Base-by-base conservation (phyloP, 2,888 invertebrate genomes). In the Drosophila parthenogenetica region DNA sequence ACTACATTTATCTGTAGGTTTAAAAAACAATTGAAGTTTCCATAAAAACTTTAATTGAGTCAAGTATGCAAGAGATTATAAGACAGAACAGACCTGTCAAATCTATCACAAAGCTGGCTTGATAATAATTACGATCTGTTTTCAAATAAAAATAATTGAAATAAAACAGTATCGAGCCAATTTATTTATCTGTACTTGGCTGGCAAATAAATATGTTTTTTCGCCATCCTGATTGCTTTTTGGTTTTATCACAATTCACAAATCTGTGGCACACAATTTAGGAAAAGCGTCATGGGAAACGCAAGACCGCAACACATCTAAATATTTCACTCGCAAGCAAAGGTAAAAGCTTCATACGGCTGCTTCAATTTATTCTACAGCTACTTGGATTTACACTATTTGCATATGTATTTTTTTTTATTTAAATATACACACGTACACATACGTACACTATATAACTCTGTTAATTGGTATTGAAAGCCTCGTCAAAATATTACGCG, bases 401-500 rank as follows among this genome's bases (percentile, higher is more conserved):
- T 83, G 72, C 79, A 81, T 73, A 66, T 77, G 72, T 69, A 74
- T 81, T 83, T 77, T 66, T 54, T 35, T 59, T 48, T n/a, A 57
- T 11, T 59, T 57, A 46, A 40, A 40, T 25, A 42, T 19, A 43
- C 29, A 42, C 32, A 45, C 29, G 39, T 32, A 43, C 25, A 22
- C 11, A 40, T 42, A 60, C 50, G 39, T 8, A 22, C 72, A 63
- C 67, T 50, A n/a, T 40, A 25, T 29, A 42, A 37, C 61, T 19
- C 39, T 61, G 74, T 69, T 86, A 83, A 79, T 74, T 74, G 63
- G n/a, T 57, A 68, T 54, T 50, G 63, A 55, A 70, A 67, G 59
- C 42, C 62, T 54, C 68, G 60, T 60, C 46, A 62, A 77, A 59
- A 66, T n/a, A 7, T 69, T 43, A 65, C 84, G 66, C 22, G 17